Conservation (phyloP, 92 coral and sea anemone species). For the Pocillopora grandis region DNA sequence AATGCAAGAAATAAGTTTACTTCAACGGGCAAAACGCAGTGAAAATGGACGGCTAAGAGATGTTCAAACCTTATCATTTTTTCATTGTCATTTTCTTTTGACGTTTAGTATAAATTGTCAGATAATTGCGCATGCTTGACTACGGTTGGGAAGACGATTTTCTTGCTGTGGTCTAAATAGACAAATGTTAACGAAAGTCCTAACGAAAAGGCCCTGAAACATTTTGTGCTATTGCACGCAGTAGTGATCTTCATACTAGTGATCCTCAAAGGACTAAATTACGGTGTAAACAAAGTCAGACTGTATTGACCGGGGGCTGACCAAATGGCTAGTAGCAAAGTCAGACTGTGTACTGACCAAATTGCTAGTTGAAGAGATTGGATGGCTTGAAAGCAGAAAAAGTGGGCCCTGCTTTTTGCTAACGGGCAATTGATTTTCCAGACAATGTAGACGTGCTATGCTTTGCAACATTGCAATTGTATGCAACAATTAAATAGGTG, state of each 20-base stretch:
- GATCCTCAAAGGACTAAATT: conserved; percentile 3
- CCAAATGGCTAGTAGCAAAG: neutral
- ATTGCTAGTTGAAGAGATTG: neutral
- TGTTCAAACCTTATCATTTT: conserved; percentile 7
- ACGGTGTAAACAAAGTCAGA: neutral
- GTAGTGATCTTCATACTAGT: neutral
- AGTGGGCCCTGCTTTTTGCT: too few relatives aligned
- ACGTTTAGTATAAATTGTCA: conserved; percentile 16
- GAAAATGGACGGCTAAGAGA: conserved; percentile 20
- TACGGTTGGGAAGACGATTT: conserved; percentile 17
- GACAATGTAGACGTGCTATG: too few relatives aligned
- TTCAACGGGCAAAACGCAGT: conserved; percentile 9
- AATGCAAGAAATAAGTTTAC: conserved; percentile 2
- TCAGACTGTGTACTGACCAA: neutral
- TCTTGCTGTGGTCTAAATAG: conserved; percentile 20
- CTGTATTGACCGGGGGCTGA: too few relatives aligned
- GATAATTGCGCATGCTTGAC: conserved; percentile 1
- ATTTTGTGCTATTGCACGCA: conserved; percentile 9
- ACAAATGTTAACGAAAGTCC: conserved; percentile 18
- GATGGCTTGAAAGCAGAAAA: too few relatives aligned
- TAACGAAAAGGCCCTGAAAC: conserved; percentile 10
- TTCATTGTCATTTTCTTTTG: neutral
- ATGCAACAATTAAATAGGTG: too few relatives aligned
- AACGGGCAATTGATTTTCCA: too few relatives aligned
- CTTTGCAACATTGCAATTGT: too few relatives aligned